phyloP scores from a whole-genome alignment of 2,113 vertebrate genomes.

The Artemisiospiza belli region DNA sequence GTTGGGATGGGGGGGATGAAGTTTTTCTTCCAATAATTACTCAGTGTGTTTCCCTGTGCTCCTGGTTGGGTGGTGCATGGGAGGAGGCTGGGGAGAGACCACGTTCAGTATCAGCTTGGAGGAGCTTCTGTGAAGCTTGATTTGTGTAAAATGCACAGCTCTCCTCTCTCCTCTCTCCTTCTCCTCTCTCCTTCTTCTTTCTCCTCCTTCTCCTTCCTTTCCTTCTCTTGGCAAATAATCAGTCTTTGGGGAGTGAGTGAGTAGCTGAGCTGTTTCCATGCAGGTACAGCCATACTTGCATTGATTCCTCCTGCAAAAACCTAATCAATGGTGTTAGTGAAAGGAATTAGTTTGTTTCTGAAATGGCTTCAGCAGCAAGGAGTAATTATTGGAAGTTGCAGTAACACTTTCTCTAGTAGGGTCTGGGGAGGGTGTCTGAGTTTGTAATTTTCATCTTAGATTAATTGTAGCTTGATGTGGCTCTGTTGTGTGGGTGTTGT shows the following conservation, averaged over 20 bases:
- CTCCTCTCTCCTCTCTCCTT: too few species aligned
- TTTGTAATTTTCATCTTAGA: not conserved
- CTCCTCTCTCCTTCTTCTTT: not conserved
- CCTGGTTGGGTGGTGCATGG: not conserved
- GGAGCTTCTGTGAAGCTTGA: not conserved
- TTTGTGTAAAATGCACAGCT: not conserved
- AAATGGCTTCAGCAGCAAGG: not conserved
- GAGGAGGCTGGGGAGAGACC: not conserved
- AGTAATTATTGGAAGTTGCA: not conserved
- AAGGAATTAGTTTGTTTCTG: not conserved
- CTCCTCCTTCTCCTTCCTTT: too few species aligned
- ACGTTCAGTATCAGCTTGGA: not conserved
- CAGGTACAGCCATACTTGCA: not conserved
- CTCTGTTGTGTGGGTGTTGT: not conserved
- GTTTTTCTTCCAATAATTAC: not conserved
- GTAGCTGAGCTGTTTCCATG: not conserved
- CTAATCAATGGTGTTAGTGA: not conserved
- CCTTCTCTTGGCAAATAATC: not conserved
- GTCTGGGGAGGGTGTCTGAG: not conserved
- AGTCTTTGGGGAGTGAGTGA: not conserved
- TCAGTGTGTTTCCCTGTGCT: not conserved
- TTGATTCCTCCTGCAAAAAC: not conserved
- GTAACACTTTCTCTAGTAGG: not conserved
- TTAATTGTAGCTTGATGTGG: fast-evolving
- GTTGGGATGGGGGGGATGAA: not conserved